phyloP scores from a whole-genome alignment of 37 sponge, comb jelly and placozoan genomes.

The Hormiphora californensis region DNA sequence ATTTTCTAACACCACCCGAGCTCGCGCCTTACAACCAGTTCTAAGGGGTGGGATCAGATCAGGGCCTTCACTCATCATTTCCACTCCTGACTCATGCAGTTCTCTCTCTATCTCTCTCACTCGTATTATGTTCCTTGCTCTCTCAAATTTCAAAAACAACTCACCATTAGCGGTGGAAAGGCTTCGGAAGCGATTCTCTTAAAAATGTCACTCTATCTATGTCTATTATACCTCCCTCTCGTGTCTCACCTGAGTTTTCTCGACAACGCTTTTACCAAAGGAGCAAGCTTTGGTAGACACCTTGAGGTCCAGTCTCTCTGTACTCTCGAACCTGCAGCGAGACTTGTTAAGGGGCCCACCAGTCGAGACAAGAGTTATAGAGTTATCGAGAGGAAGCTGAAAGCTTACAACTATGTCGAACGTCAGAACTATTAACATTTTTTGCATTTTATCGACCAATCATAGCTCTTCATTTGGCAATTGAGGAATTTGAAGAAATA shows the following conservation, averaged over 20 bases:
- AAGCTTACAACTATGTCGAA: not conserved
- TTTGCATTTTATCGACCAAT: no score
- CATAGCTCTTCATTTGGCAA: no score
- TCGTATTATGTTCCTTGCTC: no score
- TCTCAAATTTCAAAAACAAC: not conserved
- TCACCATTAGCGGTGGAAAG: conserved; percentile 4
- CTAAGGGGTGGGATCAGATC: no score
- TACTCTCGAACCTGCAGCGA: conserved; percentile 65
- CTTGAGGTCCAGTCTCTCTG: conserved; percentile 77
- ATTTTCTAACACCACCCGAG: no score
- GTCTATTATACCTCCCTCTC: not conserved
- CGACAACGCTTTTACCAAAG: conserved; percentile 96
- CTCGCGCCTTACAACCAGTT: no score
- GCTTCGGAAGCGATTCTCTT: no score
- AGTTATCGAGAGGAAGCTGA: not conserved
- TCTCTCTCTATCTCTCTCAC: no score
- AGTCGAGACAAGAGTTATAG: not conserved
- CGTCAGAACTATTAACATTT: no score
- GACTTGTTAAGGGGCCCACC: not conserved
- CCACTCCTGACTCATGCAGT: no score
- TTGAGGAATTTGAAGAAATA: not conserved
- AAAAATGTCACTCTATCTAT: no score
- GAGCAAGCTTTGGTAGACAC: conserved; percentile 97
- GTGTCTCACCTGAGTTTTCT: conserved; percentile 87
- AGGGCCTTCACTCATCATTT: no score